Evolutionary conservation across 2,113 vertebrate species (phyloP).

Genomic region (Peromyscus leucopus): DNA sequence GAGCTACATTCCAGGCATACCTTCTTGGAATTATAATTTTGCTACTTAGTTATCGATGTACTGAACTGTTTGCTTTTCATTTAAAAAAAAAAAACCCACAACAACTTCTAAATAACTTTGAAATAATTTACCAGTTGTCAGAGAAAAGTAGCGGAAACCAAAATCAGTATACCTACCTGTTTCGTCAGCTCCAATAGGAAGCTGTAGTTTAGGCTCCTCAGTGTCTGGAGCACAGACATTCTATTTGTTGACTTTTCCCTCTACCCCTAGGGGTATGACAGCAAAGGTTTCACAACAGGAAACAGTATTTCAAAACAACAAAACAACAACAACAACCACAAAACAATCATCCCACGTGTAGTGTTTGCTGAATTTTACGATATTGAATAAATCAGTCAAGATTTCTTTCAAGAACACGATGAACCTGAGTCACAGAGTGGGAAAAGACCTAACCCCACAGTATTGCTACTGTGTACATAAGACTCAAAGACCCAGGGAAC

Average conservation of each 20-base stretch:
- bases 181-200: background rate
- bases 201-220: background rate
- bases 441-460: too few species aligned
- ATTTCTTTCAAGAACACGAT: background rate
- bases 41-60: conserved; percentile 24
- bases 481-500: background rate
- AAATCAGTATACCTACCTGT: background rate
- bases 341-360: background rate
- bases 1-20: conserved; percentile 26
- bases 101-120: conserved; percentile 25
- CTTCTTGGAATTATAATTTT: conserved; percentile 32
- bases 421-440: background rate
- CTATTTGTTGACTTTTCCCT: background rate
- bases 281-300: background rate
- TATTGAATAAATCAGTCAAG: background rate
- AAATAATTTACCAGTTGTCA: background rate
- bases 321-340: background rate
- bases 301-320: background rate
- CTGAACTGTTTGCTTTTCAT: background rate
- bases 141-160: conserved; percentile 6
- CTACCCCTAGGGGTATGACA: background rate
- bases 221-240: background rate
- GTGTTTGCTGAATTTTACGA: background rate
- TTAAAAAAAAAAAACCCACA: background rate
- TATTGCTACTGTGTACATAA: background rate